Base-by-base conservation (phyloP, 2,113 vertebrate genomes). In the Edolisoma coerulescens region DNA sequence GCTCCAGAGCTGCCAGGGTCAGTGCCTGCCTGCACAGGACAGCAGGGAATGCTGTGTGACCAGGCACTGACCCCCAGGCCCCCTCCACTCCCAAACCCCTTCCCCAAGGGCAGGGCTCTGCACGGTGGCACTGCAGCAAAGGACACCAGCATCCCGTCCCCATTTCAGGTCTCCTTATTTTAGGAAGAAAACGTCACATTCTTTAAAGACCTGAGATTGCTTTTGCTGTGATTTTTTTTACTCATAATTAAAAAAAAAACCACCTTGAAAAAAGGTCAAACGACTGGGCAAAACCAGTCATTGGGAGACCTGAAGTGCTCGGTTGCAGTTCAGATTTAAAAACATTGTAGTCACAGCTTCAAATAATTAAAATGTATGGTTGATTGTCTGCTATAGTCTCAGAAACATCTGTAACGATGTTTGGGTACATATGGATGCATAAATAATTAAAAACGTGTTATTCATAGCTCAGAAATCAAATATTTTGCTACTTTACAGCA, bases 61-160 rank as follows among this genome's bases (percentile, higher is more conserved):
- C 1, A 22, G 81, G 57, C 27, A 60, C 44, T 22, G 57, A 61
- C 20, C 49, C 16, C 41, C 8, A 41, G 20, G 17, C 8, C 14
- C 49, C 32, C 41, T 56, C 67, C 10, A 3, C 3, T 42, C 77
- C 81, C 53, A 67, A 59, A 16, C 3, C 1, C 1, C 7, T 7
- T 12, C 49, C 24, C 42, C 56, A 50, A 21, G 68, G 75, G 20
- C 61, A 44, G 12, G 3, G 59, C 54, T 65, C 68, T 32, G 50
- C 7, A 35, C 45, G 33, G 30, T 27, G 17, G 27, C 41, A 30
- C 44, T 49, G 68, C 59, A 26, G 67, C 0, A 0, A 65, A 33
- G 47, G 59, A 52, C 26, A 44, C 10, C 37, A 24, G 45, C 26
- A 67, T n/a, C 19, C 1, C 0, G 0, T 8, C 22, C 52, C 17